phyloP scores from a whole-genome alignment of 2,797 vertebrate genomes.

The Anguilla pacifica region DNA sequence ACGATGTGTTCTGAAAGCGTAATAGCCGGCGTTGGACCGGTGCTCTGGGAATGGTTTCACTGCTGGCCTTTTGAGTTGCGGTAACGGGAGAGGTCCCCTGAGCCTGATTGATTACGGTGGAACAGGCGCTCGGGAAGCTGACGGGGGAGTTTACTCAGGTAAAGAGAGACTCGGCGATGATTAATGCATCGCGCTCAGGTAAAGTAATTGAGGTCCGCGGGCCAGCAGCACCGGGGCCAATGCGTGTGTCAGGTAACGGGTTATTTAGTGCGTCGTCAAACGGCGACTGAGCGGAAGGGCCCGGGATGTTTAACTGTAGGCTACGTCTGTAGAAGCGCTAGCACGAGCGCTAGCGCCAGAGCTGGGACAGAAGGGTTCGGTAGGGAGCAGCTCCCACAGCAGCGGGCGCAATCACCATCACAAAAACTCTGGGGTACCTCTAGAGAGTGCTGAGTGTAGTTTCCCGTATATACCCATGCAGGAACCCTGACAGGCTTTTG shows the following conservation, averaged over 20 bases:
- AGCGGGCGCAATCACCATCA: neutral
- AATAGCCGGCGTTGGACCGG: neutral
- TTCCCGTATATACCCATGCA: neutral
- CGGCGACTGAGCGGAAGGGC: slow-evolving; percentile 66
- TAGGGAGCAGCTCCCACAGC: neutral
- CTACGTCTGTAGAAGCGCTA: neutral
- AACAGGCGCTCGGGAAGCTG: no score
- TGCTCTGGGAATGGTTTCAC: neutral
- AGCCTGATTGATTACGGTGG: neutral
- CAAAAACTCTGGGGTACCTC: neutral
- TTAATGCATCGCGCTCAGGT: slow-evolving; percentile 42
- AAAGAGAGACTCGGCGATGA: neutral
- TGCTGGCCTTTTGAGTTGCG: neutral
- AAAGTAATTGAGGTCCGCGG: slow-evolving; percentile 76
- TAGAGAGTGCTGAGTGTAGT: neutral
- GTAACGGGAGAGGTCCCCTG: neutral
- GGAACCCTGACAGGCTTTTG: neutral
- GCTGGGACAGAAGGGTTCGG: neutral
- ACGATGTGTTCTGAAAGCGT: neutral
- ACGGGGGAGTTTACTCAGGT: neutral
- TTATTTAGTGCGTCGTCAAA: slow-evolving; percentile 76
- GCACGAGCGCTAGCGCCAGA: neutral
- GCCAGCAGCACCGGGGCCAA: slow-evolving; percentile 68
- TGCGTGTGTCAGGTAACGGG: slow-evolving; percentile 79
- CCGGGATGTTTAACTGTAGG: slow-evolving; percentile 12